A percentile compares a stretch with the other conserved stretches of the same genome.
phyloP scores from a whole-genome alignment of 2,113 vertebrate genomes.

The Solenodon paradoxus region DNA sequence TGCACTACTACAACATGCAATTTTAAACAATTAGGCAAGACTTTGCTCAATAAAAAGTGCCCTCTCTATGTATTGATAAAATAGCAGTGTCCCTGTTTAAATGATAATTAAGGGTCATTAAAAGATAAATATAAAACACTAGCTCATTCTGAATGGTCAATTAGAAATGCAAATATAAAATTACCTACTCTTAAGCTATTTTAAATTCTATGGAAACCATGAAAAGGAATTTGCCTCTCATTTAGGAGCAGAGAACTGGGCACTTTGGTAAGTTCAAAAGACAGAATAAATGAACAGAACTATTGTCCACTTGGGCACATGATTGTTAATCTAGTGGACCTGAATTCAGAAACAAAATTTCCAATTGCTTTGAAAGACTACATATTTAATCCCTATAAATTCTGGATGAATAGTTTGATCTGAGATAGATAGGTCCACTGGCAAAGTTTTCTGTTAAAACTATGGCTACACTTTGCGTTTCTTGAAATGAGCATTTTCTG shows the following conservation, averaged over 20 bases:
- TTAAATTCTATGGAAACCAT: background rate
- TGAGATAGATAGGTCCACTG: background rate
- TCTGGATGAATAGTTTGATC: background rate
- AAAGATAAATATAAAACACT: background rate
- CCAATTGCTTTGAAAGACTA: background rate
- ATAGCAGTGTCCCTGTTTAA: background rate
- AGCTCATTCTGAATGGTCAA: background rate
- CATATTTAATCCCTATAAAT: background rate
- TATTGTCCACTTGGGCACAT: background rate
- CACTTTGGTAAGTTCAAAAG: background rate
- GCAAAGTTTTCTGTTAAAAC: background rate
- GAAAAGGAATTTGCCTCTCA: background rate
- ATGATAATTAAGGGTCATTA: background rate
- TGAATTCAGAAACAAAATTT: background rate
- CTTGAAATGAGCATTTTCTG: slow-evolving; percentile 14
- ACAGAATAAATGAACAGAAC: background rate
- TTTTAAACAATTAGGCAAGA: background rate
- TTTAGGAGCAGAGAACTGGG: background rate
- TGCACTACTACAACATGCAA: accelerated
- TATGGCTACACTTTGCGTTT: background rate
- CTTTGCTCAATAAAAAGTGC: background rate
- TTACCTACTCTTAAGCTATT: background rate
- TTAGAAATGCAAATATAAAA: background rate
- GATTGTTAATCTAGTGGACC: background rate
- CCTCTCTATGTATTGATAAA: background rate